Base-by-base conservation (phyloP, 2,888 invertebrate genomes). In the Limnephilus auricula region DNA sequence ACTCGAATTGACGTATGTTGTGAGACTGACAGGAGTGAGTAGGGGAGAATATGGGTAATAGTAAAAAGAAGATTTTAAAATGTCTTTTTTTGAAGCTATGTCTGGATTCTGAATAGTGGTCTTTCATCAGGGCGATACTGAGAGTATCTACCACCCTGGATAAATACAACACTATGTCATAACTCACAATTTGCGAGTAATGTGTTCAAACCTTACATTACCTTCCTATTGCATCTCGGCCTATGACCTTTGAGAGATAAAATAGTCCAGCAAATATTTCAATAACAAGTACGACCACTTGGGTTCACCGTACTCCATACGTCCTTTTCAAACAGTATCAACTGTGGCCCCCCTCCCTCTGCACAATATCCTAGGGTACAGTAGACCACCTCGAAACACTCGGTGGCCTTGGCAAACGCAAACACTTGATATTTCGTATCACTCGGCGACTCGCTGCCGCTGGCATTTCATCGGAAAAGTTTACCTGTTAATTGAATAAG, bases 371-470 rank as follows among this genome's bases (percentile, higher is more conserved):
- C 78, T 10, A 45, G 86, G 30, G 89, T 91, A 91, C 91, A 90
- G 91, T 91, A 83, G 45, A 91, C 91, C 91, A 90, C 90, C 91
- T 89, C 91, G 90, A 91, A 82, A 91, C 82, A 91, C 91, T 31
- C 25, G 91, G 31, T 50, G 91, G 90, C 91, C 91, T 91, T 90
- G 91, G 89, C 32, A 45, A 34, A 89, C 50, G 89, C 50, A 45
- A 65, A 82, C 89, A 79, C 89, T 37, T 89, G 89, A 89, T 89
- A 50, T 86, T 86, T 50, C 86, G 32, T 25, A 85, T 45, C 82
- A 25, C 65, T 65, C n/a, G 32, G 31, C 80, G 13, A 32, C 30
- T 30, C 79, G 30, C 79, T n/a, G 31, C 79, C 30, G 79, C 31
- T 80, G 80, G 80, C 80, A 80, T 80, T 80, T 32, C 32, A 31